phyloP scores from a whole-genome alignment of 30 jellyfish, hydroid and myxozoan genomes.

The Hydractinia symbiolongicarpus region DNA sequence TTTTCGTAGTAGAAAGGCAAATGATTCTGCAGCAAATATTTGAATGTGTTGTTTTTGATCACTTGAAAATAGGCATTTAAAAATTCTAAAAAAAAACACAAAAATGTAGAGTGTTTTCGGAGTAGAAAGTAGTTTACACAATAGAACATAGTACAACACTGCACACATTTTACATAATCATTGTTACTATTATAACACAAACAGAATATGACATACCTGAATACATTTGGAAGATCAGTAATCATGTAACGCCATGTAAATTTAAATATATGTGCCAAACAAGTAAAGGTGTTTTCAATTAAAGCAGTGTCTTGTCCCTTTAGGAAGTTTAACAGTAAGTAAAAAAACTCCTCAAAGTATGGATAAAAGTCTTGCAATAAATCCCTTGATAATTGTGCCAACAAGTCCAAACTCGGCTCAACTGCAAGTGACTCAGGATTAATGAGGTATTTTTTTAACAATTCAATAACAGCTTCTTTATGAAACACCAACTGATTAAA shows the following conservation, averaged over 20 bases:
- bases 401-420: slow-evolving; percentile 72
- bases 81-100: slow-evolving; percentile 30
- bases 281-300: slow-evolving; percentile 61
- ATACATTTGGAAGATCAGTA: slow-evolving; percentile 40
- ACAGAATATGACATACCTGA: slow-evolving; percentile 42
- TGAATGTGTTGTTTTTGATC: slow-evolving; percentile 54
- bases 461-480: slow-evolving; percentile 48
- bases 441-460: slow-evolving; percentile 34
- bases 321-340: slow-evolving; percentile 19
- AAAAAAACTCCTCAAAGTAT: slow-evolving; percentile 45
- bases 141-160: neutral
- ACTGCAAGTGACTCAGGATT: slow-evolving; percentile 37
- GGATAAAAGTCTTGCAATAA: slow-evolving; percentile 62
- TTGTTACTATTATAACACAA: neutral
- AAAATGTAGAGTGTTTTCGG: neutral
- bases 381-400: slow-evolving; percentile 69
- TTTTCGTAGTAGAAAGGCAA: slow-evolving; percentile 63
- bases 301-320: slow-evolving; percentile 51
- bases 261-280: slow-evolving; percentile 71
- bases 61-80: slow-evolving; percentile 37
- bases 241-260: slow-evolving; percentile 75
- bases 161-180: too few species aligned
- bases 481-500: slow-evolving; percentile 57
- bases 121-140: too few species aligned
- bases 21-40: slow-evolving; percentile 76